phyloP scores from a whole-genome alignment of 2,797 vertebrate genomes.

The Sebastes diploproa region DNA sequence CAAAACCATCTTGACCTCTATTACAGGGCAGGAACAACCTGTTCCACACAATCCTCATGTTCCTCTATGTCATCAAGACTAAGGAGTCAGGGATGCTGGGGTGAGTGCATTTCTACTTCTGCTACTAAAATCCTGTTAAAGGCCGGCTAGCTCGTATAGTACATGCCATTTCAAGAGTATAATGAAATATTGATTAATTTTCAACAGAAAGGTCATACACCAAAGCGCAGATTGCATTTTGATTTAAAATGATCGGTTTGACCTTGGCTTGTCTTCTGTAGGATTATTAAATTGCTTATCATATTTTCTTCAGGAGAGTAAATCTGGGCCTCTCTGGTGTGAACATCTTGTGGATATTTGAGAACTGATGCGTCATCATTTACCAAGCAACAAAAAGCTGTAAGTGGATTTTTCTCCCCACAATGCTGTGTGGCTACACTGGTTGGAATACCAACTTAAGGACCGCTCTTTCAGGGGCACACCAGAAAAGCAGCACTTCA shows the following conservation, averaged over 20 bases:
- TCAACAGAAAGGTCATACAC: background rate
- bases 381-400: background rate
- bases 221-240: background rate
- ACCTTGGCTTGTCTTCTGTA: background rate
- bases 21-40: slow-evolving; percentile 96
- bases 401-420: background rate
- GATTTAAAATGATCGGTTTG: slow-evolving; percentile 11
- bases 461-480: slow-evolving; percentile 13
- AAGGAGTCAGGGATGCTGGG: slow-evolving; percentile 98
- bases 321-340: slow-evolving; percentile 96
- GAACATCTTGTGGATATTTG: slow-evolving; percentile 97
- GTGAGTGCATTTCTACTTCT: slow-evolving; percentile 77
- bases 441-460: background rate
- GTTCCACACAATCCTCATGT: slow-evolving; percentile 98
- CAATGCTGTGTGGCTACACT: background rate
- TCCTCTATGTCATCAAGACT: slow-evolving; percentile 95
- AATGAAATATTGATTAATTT: slow-evolving; percentile 9
- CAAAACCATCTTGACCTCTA: slow-evolving; percentile 6
- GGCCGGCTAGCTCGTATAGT: background rate
- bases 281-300: background rate
- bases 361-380: slow-evolving; percentile 77
- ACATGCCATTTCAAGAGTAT: background rate
- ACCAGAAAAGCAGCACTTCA: background rate
- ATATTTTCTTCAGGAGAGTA: slow-evolving; percentile 85
- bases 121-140: background rate